These are phyloP conservation scores for Pteria penguin DNA, from an alignment of 2,888 invertebrate genomes.

Conservation along the genomic window DNA sequence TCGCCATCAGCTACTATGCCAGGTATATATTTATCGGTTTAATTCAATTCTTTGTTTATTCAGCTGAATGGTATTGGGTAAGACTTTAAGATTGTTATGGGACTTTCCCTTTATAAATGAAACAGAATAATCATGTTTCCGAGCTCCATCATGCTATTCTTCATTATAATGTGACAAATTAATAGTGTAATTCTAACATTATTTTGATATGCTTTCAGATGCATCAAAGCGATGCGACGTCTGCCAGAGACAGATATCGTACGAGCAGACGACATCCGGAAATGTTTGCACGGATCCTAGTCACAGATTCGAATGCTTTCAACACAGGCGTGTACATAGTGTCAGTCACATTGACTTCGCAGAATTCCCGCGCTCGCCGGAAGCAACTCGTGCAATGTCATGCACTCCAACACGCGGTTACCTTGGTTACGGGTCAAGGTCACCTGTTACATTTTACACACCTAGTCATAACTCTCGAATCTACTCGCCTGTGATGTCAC, in stretches of 20 bases:
- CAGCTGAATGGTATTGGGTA: too few relatives aligned
- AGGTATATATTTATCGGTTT: slow-evolving; percentile 41
- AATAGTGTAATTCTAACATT: too few relatives aligned
- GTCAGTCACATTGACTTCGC: slow-evolving; percentile 69
- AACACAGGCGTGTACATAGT: slow-evolving; percentile 74
- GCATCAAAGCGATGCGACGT: slow-evolving; percentile 32
- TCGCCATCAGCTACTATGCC: slow-evolving; percentile 55
- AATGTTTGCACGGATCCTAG: slow-evolving; percentile 49
- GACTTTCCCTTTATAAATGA: too few relatives aligned
- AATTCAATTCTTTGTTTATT: too few relatives aligned
- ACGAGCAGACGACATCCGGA: slow-evolving; percentile 26
- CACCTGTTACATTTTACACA: slow-evolving; percentile 52
- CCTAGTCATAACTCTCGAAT: slow-evolving; percentile 47
- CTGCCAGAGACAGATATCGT: slow-evolving; percentile 28
- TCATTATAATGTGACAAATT: too few relatives aligned
- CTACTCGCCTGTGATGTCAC: slow-evolving; percentile 62
- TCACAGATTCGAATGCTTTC: slow-evolving; percentile 60
- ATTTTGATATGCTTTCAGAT: too few relatives aligned
- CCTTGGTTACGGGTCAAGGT: slow-evolving; percentile 44
- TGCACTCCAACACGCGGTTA: slow-evolving; percentile 60
- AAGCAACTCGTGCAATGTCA: slow-evolving; percentile 60
- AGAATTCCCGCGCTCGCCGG: slow-evolving; percentile 57
- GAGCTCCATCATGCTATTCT: too few relatives aligned
- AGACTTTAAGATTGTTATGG: too few relatives aligned
- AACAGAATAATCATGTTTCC: too few relatives aligned